A percentile compares a stretch with the other conserved stretches of the same genome.
phyloP scores from a whole-genome alignment of 2,797 vertebrate genomes.

The Brachyrhaphis roseni region DNA sequence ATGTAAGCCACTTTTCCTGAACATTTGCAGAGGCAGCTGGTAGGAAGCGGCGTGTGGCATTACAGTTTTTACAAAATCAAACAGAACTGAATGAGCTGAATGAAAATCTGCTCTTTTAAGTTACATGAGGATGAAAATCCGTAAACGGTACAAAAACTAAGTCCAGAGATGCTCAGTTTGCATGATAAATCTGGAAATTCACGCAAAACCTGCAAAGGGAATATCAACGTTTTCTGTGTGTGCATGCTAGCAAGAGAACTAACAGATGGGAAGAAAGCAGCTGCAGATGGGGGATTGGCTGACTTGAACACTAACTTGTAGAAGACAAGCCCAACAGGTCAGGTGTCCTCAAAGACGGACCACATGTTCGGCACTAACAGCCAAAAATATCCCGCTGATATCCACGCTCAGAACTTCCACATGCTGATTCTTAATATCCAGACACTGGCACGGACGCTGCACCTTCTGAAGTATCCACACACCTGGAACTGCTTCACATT shows the following conservation, averaged over 20 bases:
- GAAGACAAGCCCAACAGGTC: slow-evolving; percentile 51
- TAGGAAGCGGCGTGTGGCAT: slow-evolving; percentile 56
- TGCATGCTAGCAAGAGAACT: slow-evolving; percentile 9
- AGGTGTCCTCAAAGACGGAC: slow-evolving; percentile 52
- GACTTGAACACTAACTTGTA: slow-evolving; percentile 61
- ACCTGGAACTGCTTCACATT: background rate
- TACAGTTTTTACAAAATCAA: slow-evolving; percentile 58
- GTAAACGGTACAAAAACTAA: background rate
- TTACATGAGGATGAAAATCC: slow-evolving; percentile 31
- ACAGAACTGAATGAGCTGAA: slow-evolving; percentile 39
- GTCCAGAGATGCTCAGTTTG: slow-evolving; percentile 36
- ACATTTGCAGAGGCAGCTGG: slow-evolving; percentile 48
- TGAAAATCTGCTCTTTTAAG: slow-evolving; percentile 38
- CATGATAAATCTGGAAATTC: slow-evolving; percentile 40
- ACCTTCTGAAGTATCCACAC: background rate
- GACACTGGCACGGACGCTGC: background rate
- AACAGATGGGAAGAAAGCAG: slow-evolving; percentile 69
- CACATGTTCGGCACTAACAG: slow-evolving; percentile 64
- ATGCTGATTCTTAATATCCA: slow-evolving; percentile 6
- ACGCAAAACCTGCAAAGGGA: slow-evolving; percentile 29
- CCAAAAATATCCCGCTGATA: slow-evolving; percentile 53
- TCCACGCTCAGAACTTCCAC: slow-evolving; percentile 20
- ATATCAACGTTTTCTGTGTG: slow-evolving; percentile 14
- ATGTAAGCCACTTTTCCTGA: slow-evolving; percentile 25
- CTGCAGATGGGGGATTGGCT: slow-evolving; percentile 51